Conservation (phyloP, 2,113 vertebrate genomes). For the Platanista minor region DNA sequence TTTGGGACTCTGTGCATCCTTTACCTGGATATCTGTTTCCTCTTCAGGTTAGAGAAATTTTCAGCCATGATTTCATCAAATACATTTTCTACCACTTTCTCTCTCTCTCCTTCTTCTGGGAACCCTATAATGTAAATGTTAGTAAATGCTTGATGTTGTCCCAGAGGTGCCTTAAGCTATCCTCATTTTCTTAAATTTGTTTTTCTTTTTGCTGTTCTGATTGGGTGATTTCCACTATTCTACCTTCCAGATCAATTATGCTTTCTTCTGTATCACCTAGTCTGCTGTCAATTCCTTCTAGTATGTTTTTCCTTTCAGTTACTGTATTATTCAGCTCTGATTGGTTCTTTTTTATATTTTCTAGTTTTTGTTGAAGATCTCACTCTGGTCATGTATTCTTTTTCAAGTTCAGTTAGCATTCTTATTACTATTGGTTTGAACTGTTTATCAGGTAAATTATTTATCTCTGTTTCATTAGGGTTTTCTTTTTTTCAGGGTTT, state of each 20-base stretch:
- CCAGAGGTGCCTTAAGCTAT: not conserved
- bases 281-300: not conserved
- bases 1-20: not conserved
- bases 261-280: not conserved
- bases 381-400: not conserved
- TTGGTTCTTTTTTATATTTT: not conserved
- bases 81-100: not conserved
- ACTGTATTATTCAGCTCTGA: not conserved
- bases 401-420: not conserved
- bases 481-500: not conserved
- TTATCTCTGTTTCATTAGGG: not conserved
- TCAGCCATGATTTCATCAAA: not conserved
- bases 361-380: not conserved
- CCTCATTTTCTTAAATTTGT: not conserved
- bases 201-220: not conserved
- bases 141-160: not conserved
- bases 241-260: not conserved
- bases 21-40: not conserved
- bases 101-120: not conserved
- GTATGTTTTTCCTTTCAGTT: not conserved
- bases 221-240: not conserved
- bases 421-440: not conserved
- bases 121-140: not conserved
- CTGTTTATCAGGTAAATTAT: not conserved
- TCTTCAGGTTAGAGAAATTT: not conserved